These are phyloP conservation scores for mouse (Mus musculus) DNA, from an alignment of 2,113 vertebrate species.

Conservation along the genomic window DNA sequence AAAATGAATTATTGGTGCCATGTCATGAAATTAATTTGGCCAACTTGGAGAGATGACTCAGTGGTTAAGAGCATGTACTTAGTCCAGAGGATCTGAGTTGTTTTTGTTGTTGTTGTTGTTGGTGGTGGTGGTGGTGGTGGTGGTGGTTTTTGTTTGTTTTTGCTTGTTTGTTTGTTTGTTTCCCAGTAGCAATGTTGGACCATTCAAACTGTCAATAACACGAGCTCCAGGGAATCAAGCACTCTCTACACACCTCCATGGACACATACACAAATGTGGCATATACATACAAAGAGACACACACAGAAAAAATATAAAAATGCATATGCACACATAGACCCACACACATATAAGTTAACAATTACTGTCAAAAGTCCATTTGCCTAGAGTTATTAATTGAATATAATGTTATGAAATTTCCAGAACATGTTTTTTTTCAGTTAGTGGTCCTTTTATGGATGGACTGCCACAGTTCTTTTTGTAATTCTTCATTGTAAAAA, in stretches of 20 bases:
- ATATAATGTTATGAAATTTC: constrained; percentile 68
- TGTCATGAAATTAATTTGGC: constrained; percentile 33
- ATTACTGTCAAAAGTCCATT: constrained; percentile 43
- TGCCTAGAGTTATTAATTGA: constrained; percentile 69
- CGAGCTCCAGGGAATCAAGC: neutral
- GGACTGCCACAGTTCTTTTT: neutral
- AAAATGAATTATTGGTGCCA: constrained; percentile 46
- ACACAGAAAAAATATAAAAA: neutral
- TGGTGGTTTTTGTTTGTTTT: no score
- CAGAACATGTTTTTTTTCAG: constrained; percentile 66
- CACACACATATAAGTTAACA: neutral
- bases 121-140: no score
- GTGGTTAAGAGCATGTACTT: neutral
- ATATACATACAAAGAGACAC: neutral
- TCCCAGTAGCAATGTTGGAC: neutral
- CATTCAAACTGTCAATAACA: neutral
- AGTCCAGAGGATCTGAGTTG: neutral
- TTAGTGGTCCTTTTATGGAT: constrained; percentile 45
- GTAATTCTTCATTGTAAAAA: constrained; percentile 32
- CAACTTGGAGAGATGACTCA: neutral
- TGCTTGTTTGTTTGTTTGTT: no score
- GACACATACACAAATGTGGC: neutral
- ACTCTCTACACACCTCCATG: neutral
- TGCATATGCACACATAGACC: no score
- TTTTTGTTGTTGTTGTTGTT: no score